phyloP scores from a whole-genome alignment of 2,113 vertebrate genomes.

The Seriola dumerili region DNA sequence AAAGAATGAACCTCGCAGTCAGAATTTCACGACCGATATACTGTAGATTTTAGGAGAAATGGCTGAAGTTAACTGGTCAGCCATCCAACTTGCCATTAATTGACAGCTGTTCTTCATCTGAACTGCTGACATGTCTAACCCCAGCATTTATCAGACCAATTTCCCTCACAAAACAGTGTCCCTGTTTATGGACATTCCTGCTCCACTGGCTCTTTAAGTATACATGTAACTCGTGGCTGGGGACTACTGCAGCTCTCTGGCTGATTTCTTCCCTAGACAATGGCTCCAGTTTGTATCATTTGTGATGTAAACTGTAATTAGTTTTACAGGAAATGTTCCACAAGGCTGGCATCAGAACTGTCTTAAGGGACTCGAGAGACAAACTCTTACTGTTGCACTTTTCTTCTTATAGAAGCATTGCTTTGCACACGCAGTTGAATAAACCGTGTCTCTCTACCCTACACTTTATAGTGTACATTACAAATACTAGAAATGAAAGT shows the following conservation, averaged over 20 bases:
- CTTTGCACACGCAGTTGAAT: too few species aligned
- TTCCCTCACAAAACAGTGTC: conserved; percentile 4
- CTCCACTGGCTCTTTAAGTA: conserved; percentile 10
- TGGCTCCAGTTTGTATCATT: conserved; percentile 23
- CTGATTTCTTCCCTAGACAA: neutral
- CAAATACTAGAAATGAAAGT: neutral
- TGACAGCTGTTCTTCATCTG: conserved; percentile 2
- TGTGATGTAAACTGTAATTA: conserved; percentile 39
- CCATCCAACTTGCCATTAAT: neutral
- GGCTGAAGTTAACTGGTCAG: neutral
- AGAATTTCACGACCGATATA: neutral
- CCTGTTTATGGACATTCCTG: neutral
- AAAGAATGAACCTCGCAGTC: neutral
- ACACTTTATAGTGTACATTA: neutral
- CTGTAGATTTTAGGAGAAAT: neutral
- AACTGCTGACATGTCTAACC: neutral
- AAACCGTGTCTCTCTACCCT: neutral
- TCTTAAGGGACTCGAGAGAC: neutral
- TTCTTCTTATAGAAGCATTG: neutral
- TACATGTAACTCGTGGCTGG: conserved; percentile 12
- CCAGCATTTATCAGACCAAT: neutral
- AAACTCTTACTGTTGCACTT: neutral
- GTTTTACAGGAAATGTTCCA: conserved; percentile 37
- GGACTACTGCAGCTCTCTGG: neutral
- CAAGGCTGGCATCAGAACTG: conserved; percentile 5